Evolutionary conservation across 2,888 invertebrate genomes (phyloP), one percentile per base, ranked within the genome.

Genomic region (Cheilosia impressa): DNA sequence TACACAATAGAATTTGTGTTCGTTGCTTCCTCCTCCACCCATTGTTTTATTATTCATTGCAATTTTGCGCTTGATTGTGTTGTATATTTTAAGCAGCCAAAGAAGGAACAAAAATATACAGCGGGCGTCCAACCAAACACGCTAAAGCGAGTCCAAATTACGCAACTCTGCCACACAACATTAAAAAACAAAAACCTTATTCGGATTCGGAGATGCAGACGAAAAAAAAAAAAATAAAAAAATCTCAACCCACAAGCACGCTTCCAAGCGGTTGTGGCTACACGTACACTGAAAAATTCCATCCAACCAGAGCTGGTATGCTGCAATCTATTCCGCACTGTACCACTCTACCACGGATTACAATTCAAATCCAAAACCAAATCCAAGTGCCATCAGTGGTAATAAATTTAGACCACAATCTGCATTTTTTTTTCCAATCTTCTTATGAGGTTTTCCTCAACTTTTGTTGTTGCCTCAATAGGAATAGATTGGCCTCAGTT

Each of bases 51-150:
- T 53, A 77, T 52, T 53, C 47, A 60, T 60, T 71, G 53, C 71
- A 76, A 76, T 76, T 84, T 84, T 41, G 41, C 65, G 84, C 75
- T 80, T 84, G 84, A 80, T 79, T 80, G 62, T 75, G 79, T 79
- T 79, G 71, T 24, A 24, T 22, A 7, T 52, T 63, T 53, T 58
- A 69, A 57, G 60, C 19, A 31, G 22, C 19, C 27, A 43, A 38
- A 63, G 55, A 65, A 22, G 27, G 57, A 69, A 58, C 47, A 22
- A 62, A 76, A 66, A 19, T 10, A 50, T 7, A 53, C 60, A 41
- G 60, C 17, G 38, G 55, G 63, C 65, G 43, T 31, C 66, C 69
- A 58, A 76, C 43, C 45, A 22, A 71, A 43, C 73, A 78, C 38
- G 34, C n/a, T 13, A 27, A 75, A 69, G 47, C 38, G 24, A 71